Conservation (phyloP, 2,113 vertebrate species). For the Pipra filicauda region DNA sequence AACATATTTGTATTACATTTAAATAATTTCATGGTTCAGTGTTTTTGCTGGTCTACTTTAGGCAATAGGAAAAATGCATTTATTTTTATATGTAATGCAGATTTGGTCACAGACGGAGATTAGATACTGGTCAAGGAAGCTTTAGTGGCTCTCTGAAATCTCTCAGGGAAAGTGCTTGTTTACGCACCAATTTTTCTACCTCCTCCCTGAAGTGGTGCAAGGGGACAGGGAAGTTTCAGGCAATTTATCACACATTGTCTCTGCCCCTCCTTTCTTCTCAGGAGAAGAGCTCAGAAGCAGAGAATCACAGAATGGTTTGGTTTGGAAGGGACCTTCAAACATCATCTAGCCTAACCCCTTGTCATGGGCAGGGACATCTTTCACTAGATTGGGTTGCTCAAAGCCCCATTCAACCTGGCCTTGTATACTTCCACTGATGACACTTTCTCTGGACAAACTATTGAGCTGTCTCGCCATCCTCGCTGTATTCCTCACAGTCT, state of each 20-base stretch:
- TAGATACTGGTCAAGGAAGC: neutral
- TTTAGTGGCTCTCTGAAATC: neutral
- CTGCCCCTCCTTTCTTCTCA: neutral
- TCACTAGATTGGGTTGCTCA: neutral
- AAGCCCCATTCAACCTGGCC: neutral
- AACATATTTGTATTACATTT: neutral
- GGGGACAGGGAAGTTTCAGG: neutral
- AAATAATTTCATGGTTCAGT: neutral
- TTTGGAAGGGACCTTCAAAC: neutral
- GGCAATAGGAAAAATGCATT: neutral
- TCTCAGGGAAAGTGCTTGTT: neutral
- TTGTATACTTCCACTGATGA: neutral
- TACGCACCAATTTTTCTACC: neutral
- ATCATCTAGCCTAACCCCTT: neutral
- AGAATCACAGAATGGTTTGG: neutral
- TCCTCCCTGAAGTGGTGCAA: neutral
- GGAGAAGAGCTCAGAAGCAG: fast-evolving
- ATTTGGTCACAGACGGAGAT: neutral
- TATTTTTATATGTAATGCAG: neutral
- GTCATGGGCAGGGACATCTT: neutral
- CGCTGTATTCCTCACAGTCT: neutral
- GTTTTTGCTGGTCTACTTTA: neutral
- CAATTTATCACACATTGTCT: neutral
- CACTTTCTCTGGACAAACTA: neutral
- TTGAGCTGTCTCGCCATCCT: neutral